Evolutionary conservation across 92 coral and sea anemone genomes (phyloP).

Genomic region (Epizoanthus rinbou): DNA sequence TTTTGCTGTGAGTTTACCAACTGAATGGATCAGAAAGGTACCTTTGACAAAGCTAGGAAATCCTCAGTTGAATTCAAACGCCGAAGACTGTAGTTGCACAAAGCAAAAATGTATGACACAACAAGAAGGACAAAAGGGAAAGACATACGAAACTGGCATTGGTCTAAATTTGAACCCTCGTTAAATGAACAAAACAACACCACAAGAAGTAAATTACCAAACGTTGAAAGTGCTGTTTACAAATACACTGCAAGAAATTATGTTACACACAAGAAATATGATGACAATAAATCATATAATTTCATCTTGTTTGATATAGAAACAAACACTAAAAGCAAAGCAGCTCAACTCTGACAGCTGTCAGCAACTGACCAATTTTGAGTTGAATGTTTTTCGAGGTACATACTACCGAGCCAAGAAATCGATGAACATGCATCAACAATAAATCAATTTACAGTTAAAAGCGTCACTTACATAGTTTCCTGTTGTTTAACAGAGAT

Average conservation of each 20-base stretch:
- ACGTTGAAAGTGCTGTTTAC: conserved; percentile 46
- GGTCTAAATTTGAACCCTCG: conserved; percentile 17
- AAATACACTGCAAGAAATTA: conserved; percentile 25
- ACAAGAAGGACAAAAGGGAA: conserved; percentile 48
- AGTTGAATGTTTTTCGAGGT: conserved; percentile 30
- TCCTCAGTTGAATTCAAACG: conserved; percentile 39
- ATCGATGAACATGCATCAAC: conserved; percentile 47
- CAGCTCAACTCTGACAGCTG: conserved; percentile 63
- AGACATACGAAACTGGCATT: conserved; percentile 39
- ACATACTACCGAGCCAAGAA: conserved; percentile 50
- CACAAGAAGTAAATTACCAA: conserved; percentile 24
- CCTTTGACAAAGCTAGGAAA: conserved; percentile 36
- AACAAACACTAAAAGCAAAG: conserved; percentile 57
- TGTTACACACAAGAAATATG: conserved; percentile 18
- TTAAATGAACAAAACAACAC: background rate
- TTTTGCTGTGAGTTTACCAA: background rate
- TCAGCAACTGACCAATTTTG: conserved; percentile 53
- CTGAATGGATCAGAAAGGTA: conserved; percentile 22
- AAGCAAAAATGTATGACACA: conserved; percentile 28
- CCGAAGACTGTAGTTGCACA: conserved; percentile 34
- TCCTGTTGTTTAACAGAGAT: background rate
- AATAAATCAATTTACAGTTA: conserved; percentile 47
- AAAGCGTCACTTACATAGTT: background rate
- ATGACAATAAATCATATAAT: conserved; percentile 47
- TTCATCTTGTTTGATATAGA: conserved; percentile 63